phyloP scores from a whole-genome alignment of 2,888 invertebrate genomes.

The Scotopteryx bipunctaria region DNA sequence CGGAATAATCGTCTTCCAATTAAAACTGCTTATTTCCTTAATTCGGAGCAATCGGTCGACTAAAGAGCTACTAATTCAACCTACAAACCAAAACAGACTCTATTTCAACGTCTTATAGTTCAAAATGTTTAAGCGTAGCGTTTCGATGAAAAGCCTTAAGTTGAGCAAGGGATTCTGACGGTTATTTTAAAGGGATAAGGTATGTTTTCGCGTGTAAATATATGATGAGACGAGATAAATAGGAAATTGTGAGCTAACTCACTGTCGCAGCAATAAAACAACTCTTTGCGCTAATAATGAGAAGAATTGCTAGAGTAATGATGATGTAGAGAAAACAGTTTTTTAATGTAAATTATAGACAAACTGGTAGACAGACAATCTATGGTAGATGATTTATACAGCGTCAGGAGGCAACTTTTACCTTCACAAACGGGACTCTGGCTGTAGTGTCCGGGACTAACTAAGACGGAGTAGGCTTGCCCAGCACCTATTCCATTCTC shows the following conservation, averaged over 20 bases:
- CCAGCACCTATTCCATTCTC: too few species aligned
- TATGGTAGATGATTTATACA: too few species aligned
- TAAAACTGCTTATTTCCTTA: slow-evolving; percentile 81
- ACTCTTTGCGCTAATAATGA: slow-evolving; percentile 81
- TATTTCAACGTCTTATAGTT: slow-evolving; percentile 29
- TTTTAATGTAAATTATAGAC: neutral
- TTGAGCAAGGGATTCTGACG: slow-evolving; percentile 38
- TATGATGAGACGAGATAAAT: slow-evolving; percentile 68
- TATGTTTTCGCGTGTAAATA: slow-evolving; percentile 40
- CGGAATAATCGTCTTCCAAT: slow-evolving; percentile 73
- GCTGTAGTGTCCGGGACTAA: too few species aligned
- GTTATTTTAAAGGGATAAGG: slow-evolving; percentile 42
- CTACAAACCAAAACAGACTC: slow-evolving; percentile 29
- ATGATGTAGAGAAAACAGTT: neutral
- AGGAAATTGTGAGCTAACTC: slow-evolving; percentile 80
- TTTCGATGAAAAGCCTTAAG: slow-evolving; percentile 43
- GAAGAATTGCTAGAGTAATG: slow-evolving; percentile 59
- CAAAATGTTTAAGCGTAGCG: slow-evolving; percentile 13
- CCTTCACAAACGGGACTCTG: too few species aligned
- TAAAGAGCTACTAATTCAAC: slow-evolving; percentile 55
- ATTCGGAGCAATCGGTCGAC: slow-evolving; percentile 70
- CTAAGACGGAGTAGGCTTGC: too few species aligned
- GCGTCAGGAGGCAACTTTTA: too few species aligned
- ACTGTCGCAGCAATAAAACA: slow-evolving; percentile 77
- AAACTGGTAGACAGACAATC: too few species aligned